These are phyloP conservation scores for Salvelinus fontinalis DNA, from an alignment of 2,113 vertebrate genomes.

Conservation along the genomic window DNA sequence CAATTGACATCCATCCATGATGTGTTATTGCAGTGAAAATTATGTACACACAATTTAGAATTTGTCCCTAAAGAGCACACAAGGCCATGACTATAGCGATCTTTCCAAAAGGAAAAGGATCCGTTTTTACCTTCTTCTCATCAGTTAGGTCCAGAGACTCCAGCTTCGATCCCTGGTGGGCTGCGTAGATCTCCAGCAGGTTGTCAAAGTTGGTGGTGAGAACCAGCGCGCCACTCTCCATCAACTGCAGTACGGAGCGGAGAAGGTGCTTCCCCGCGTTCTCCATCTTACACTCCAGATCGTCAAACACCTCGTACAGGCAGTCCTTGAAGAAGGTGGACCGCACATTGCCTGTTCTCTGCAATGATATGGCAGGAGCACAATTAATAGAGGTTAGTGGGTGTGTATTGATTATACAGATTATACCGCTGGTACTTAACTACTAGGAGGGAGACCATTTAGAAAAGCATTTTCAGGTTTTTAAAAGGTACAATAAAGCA, in stretches of 20 bases:
- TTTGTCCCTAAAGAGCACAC: background rate
- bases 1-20: too few relatives aligned
- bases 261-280: slow-evolving; percentile 90
- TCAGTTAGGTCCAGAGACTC: slow-evolving; percentile 95
- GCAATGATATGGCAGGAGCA: slow-evolving; percentile 21
- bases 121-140: slow-evolving; percentile 86
- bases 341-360: slow-evolving; percentile 91
- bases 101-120: background rate
- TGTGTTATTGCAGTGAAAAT: too few relatives aligned
- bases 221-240: slow-evolving; percentile 91
- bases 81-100: background rate
- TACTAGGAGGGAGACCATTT: too few relatives aligned
- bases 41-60: too few relatives aligned
- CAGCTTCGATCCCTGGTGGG: slow-evolving; percentile 88
- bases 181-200: slow-evolving; percentile 90
- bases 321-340: slow-evolving; percentile 98
- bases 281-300: slow-evolving; percentile 95
- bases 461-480: background rate
- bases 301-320: slow-evolving; percentile 94
- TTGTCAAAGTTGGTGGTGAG: slow-evolving; percentile 97
- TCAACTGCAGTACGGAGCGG: slow-evolving; percentile 88
- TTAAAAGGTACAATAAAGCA: background rate
- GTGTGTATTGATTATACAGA: background rate
- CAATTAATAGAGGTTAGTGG: background rate
- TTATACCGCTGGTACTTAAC: too few relatives aligned